Evolutionary conservation across 2,113 vertebrate genomes (phyloP).

Genomic region (Madoqua kirkii): DNA sequence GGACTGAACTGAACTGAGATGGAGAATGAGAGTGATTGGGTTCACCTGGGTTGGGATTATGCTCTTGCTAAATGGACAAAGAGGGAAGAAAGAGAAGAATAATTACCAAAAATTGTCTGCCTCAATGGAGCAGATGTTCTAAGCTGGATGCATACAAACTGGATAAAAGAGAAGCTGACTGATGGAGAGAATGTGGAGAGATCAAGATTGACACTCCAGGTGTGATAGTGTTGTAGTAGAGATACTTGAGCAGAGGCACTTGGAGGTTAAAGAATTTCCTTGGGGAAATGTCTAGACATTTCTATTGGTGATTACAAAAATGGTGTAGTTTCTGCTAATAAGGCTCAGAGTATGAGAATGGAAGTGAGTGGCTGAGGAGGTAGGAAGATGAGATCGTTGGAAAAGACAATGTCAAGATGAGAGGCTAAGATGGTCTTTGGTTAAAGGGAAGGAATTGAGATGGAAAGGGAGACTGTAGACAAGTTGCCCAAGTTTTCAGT

Average conservation of each 20-base stretch:
- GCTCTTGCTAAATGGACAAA: background rate
- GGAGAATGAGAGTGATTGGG: background rate
- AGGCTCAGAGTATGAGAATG: background rate
- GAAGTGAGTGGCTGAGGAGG: background rate
- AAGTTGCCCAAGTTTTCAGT: background rate
- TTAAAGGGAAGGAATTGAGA: background rate
- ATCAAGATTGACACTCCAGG: too few species aligned
- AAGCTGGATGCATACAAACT: accelerated
- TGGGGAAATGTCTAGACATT: background rate
- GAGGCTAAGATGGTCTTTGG: background rate
- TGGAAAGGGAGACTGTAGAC: background rate
- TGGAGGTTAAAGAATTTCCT: background rate
- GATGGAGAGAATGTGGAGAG: background rate
- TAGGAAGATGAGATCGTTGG: background rate
- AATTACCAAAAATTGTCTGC: background rate
- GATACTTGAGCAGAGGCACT: background rate
- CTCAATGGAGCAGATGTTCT: background rate
- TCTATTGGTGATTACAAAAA: background rate
- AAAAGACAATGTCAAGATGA: background rate
- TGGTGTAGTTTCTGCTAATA: background rate
- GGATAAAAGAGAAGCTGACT: background rate
- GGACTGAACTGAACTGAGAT: background rate
- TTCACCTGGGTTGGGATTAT: background rate
- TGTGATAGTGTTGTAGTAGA: background rate
- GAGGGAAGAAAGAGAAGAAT: background rate